Base-by-base conservation (phyloP, 2,888 invertebrate species). In the Lapara coniferarum region DNA sequence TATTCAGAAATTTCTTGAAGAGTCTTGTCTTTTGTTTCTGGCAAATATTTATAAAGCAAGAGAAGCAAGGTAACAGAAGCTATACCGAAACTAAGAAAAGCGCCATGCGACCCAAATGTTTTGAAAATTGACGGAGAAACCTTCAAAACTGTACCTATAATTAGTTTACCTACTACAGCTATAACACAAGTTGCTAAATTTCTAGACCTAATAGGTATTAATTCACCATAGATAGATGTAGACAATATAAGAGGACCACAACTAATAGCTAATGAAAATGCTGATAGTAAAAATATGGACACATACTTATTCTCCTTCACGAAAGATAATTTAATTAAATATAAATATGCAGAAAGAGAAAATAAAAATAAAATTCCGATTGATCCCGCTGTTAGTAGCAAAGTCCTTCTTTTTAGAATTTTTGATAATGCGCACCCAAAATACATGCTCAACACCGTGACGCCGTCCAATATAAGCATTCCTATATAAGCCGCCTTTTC, bases 21-120 rank as follows among this genome's bases (percentile, higher is more conserved):
- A 0, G 86, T 86, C 67, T 82, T 85, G 68, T 85, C 80, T 75
- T 86, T 88, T 5, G 84, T 86, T 75, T 86, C 86, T 1, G 86
- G 87, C 19, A 86, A 71, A 73, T 82, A 82, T 68, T 73, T 80
- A 51, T 80, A 83, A 46, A 85, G 67, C 4, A 84, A 8, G 5
- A 76, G 13, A 13, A 80, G 68, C 37, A 56, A 66, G 0, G 77
- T 13, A 0, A 73, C 53, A 5, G 78, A 73, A 8, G 57, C 30
- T 25, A 81, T 49, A 1, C 76, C 84, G 66, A 80, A 85, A 12
- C 73, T 72, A 0, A 85, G 59, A 69, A 82, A 86, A 0, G 75
- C 57, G 5, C 83, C 85, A 10, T 85, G 80, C 8, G 81, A 44
- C 8, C 74, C 79, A 25, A 79, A 75, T 10, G 4, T 7, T 46